Evolutionary conservation across 2,888 invertebrate species (phyloP).

Genomic region (Sinelater perroti): DNA sequence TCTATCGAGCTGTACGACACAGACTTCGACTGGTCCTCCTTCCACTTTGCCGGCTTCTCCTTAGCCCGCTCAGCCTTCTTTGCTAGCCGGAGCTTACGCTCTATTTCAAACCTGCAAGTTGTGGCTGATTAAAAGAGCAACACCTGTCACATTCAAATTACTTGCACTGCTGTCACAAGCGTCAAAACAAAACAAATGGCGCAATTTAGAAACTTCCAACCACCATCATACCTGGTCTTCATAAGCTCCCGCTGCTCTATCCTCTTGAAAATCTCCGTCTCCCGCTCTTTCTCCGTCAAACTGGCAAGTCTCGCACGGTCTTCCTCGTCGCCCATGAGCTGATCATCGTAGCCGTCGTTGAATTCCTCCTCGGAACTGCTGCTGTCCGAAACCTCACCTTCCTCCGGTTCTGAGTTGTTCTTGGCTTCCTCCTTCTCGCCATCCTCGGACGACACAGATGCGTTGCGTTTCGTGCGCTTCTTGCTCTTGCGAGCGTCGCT

Average conservation of each 20-base stretch:
- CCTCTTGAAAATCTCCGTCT: conserved; percentile 96
- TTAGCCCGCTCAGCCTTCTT: conserved; percentile 77
- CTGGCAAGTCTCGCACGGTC: conserved; percentile 89
- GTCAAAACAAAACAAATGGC: conserved; percentile 1
- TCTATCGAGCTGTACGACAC: conserved; percentile 63
- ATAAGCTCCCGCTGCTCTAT: conserved; percentile 94
- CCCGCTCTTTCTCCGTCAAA: conserved; percentile 96
- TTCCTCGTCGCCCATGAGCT: conserved; percentile 96
- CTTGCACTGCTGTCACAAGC: conserved; percentile 2
- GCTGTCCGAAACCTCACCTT: conserved; percentile 84
- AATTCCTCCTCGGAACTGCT: conserved; percentile 84
- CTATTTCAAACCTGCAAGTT: conserved; percentile 85
- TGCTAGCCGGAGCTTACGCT: conserved; percentile 88
- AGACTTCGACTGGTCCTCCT: conserved; percentile 64
- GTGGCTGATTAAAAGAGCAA: conserved; percentile 2
- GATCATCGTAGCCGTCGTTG: conserved; percentile 96
- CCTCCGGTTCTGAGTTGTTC: conserved; percentile 80
- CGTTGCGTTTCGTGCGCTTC: conserved; percentile 47
- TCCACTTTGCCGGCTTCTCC: conserved; percentile 71
- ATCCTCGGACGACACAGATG: conserved; percentile 53
- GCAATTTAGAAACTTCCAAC: neutral
- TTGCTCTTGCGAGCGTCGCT: conserved; percentile 48
- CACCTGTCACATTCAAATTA: neutral
- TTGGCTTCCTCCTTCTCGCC: conserved; percentile 61
- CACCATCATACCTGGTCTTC: conserved; percentile 76